These are phyloP conservation scores for Lepus europaeus DNA, from an alignment of 2,113 vertebrate species.

Conservation along the genomic window DNA sequence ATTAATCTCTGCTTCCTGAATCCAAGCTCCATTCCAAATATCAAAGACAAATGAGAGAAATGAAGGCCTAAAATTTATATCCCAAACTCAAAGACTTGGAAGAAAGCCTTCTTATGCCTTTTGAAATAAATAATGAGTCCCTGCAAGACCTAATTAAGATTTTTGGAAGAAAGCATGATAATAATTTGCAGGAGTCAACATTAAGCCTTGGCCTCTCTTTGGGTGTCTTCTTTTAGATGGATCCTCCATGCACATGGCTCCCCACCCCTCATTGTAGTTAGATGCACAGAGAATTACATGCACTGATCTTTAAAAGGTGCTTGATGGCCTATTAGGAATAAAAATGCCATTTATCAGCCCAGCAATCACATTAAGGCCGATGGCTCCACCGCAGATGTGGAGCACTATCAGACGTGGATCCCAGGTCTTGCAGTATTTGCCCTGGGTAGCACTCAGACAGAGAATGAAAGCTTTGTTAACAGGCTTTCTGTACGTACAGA, in stretches of 20 bases:
- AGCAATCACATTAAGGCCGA: neutral
- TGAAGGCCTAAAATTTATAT: neutral
- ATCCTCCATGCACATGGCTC: neutral
- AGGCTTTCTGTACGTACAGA: neutral
- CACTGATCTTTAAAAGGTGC: neutral
- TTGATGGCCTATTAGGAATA: neutral
- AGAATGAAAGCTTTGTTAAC: neutral
- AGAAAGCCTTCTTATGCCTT: conserved; percentile 22
- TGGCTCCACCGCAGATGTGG: neutral
- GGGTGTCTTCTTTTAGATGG: neutral
- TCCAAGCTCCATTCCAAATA: neutral
- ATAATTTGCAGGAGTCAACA: conserved; percentile 30
- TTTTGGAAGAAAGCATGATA: neutral
- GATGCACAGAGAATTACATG: neutral
- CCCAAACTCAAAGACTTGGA: neutral
- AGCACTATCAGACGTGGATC: neutral
- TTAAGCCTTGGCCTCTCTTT: neutral
- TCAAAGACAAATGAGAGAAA: conserved; percentile 35
- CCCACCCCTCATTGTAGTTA: neutral
- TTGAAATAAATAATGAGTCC: conserved; percentile 39
- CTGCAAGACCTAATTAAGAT: conserved; percentile 58
- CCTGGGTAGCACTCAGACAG: neutral
- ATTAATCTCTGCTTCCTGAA: neutral
- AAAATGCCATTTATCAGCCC: conserved; percentile 20
- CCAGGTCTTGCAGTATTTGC: neutral